Evolutionary conservation across 2,113 vertebrate genomes (phyloP).

Genomic region (Elephantulus edwardii): DNA sequence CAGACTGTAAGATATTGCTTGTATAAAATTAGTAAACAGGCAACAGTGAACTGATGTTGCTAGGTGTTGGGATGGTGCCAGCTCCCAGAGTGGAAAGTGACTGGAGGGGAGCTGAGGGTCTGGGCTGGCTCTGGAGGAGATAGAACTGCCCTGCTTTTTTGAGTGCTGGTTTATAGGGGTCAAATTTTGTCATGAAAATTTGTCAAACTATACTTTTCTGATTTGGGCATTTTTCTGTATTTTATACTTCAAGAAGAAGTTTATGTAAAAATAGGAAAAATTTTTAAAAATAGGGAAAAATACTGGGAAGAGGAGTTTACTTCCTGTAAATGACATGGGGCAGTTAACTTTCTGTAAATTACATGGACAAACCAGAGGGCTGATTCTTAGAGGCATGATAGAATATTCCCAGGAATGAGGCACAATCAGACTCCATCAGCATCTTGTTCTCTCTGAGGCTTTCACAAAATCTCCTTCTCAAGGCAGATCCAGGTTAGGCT

Average conservation of each 20-base stretch:
- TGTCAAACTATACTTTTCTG: neutral
- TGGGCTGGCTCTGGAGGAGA: neutral
- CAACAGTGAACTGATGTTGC: neutral
- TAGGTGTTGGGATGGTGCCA: neutral
- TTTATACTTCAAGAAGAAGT: neutral
- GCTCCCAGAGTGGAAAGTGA: neutral
- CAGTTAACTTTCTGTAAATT: neutral
- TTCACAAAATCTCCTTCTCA: neutral
- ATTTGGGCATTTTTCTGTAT: neutral
- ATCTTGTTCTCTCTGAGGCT: neutral
- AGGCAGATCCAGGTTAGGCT: neutral
- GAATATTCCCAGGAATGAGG: neutral
- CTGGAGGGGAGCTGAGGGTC: rapidly evolving
- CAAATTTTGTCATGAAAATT: neutral
- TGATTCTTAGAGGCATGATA: neutral
- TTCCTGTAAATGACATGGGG: too few species aligned
- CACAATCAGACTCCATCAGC: neutral
- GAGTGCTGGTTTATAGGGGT: neutral
- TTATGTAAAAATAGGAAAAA: neutral
- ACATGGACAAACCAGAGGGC: neutral
- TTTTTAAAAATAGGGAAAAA: too few species aligned
- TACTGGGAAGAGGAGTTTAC: neutral
- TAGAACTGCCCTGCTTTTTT: neutral
- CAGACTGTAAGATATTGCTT: neutral
- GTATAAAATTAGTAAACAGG: neutral